Evolutionary conservation across 2,888 invertebrate genomes (phyloP), one percentile per base, ranked within the genome.

Genomic region (Rhamnusium bicolor): DNA sequence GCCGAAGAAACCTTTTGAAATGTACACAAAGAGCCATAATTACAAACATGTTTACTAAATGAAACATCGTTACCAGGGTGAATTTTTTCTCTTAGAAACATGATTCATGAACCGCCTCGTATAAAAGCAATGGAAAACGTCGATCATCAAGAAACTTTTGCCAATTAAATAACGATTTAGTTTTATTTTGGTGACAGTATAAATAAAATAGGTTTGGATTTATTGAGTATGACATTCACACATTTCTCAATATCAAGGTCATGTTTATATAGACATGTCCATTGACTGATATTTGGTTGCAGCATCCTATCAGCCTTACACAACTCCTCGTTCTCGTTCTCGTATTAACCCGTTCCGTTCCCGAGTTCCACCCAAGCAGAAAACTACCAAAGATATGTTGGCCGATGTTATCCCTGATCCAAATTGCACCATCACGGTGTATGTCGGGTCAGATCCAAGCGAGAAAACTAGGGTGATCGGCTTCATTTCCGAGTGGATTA

Each of bases 401-500:
- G 86, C 85, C 72, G 88, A 87, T 79, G 85, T 85, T 80, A 83
- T 82, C 75, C 80, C 83, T 74, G 85, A 85, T 79, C 84, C 85
- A 83, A 90, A 90, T 88, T 90, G 90, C 84, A 90, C 90, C 76
- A 88, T 89, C 73, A 87, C 89, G 78, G 86, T 89, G 84, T 88
- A 89, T 84, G 69, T 70, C 60, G 83, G 86, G 74, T 18, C 73
- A 27, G 69, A 72, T 46, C 68, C 72, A 56, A 54, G 54, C 51
- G 88, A 88, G 82, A 87, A 88, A 81, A 88, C 89, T 83, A 87
- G 88, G 80, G 90, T 91, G 84, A 90, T 92, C 86, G 92, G 92
- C 84, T 92, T 93, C 89, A 89, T 93, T 86, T 91, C 91, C 79
- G 92, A 93, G 85, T 93, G 93, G 93, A 92, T 93, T 85, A 90